A percentile compares a stretch with the other conserved stretches of the same genome.
phyloP scores from a whole-genome alignment of 2,113 vertebrate species.

The Chelonoidis abingdonii region DNA sequence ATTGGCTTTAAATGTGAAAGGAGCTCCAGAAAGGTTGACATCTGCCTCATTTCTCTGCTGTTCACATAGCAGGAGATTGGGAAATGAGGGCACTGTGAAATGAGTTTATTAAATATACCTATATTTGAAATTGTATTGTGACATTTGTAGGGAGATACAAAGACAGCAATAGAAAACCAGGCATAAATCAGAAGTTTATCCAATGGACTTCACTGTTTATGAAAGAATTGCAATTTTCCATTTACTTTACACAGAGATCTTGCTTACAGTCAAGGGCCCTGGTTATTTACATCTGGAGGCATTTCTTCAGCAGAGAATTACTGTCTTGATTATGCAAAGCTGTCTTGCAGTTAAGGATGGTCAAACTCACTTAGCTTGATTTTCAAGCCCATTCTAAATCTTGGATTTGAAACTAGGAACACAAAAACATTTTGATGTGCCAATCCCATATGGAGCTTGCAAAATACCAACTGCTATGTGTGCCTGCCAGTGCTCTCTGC shows the following conservation, averaged over 20 bases:
- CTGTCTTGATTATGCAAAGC: background rate
- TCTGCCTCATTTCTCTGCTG: background rate
- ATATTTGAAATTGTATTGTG: no score
- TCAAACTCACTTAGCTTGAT: background rate
- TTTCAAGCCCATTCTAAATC: background rate
- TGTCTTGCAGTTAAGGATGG: background rate
- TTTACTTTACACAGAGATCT: background rate
- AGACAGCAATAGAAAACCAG: background rate
- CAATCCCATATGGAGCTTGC: background rate
- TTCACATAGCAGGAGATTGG: background rate
- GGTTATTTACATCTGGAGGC: background rate
- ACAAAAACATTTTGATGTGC: background rate
- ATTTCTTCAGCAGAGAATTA: background rate
- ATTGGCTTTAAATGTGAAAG: background rate
- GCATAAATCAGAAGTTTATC: background rate
- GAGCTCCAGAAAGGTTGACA: background rate
- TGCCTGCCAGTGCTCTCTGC: background rate
- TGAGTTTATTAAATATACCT: no score
- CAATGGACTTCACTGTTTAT: background rate
- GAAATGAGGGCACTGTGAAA: background rate
- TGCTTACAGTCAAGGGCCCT: no score
- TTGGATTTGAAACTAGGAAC: background rate
- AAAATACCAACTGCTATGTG: background rate
- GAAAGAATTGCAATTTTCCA: background rate
- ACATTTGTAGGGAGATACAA: background rate